Base-by-base conservation (phyloP, 2,113 vertebrate genomes). In the Dasyornis broadbenti region DNA sequence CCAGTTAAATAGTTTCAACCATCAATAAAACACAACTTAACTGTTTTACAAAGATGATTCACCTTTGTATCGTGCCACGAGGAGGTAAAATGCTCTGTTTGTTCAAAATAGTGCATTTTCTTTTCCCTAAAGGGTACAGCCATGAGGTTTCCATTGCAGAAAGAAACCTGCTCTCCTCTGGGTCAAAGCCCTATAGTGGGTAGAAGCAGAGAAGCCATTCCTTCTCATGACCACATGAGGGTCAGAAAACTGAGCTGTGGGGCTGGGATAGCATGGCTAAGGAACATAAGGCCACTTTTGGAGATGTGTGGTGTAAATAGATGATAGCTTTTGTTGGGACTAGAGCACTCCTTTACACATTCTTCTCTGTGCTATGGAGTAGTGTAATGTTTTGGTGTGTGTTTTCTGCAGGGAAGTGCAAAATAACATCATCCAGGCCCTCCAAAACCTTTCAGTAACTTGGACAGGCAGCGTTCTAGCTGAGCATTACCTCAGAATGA, bases 41-140 rank as follows among this genome's bases (percentile, higher is more conserved):
- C 3, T 77, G 3, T 69, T 82, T 91, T 57, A 40, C 53, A 63
- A 45, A 84, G 49, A 16, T 49, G 14, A 44, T 75, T 68, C 6
- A 1, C 0, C 1, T 6, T 59, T 88, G 27, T 47, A 11, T 71
- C 0, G 0, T 59, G 54, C 30, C 24, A 14, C 28, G 15, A 76
- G 50, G 72, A 56, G 26, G 9, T 61, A 70, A 42, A 87, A 57
- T 53, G 20, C 14, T 79, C 31, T 39, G 2, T 76, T 30, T 79
- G 27, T 79, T 60, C 35, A 88, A 57, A 91, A 72, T 22, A 61
- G 2, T 53, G 26, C 3, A 6, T 1, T 8, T 76, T 42, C 14
- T 47, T 83, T 77, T 3, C 20, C 19, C 26, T 71, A 0, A 73
- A 50, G 2, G 27, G 8, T 66, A 40, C 14, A 71, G 33, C 50